These are phyloP conservation scores for Aleiodes alternator DNA, from an alignment of 2,888 invertebrate genomes.

Conservation along the genomic window DNA sequence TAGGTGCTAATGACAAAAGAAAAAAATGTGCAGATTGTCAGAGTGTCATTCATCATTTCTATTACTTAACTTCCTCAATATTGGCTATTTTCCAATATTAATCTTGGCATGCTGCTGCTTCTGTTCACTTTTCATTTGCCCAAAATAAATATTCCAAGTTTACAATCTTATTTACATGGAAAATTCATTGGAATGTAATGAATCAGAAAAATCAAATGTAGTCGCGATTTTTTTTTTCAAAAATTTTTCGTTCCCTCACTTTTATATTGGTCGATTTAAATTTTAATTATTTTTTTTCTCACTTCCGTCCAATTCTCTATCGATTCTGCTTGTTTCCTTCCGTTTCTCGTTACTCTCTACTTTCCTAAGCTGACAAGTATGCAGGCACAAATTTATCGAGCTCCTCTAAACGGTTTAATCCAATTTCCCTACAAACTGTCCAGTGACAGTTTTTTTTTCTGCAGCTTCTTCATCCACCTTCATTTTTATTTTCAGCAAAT, in stretches of 20 bases:
- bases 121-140: too few species aligned
- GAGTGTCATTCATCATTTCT: too few species aligned
- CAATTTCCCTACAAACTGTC: conserved; percentile 62
- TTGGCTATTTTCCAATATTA: too few species aligned
- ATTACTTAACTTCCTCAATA: too few species aligned
- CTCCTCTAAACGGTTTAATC: conserved; percentile 60
- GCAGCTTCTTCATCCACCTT: conserved; percentile 48
- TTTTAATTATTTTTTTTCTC: background rate
- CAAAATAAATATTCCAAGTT: too few species aligned
- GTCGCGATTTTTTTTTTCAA: background rate
- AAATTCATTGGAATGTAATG: too few species aligned
- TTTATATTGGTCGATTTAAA: background rate
- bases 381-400: conserved; percentile 60
- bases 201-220: too few species aligned
- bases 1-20: background rate
- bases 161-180: too few species aligned
- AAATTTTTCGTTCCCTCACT: conserved; percentile 29
- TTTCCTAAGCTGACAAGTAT: conserved; percentile 53
- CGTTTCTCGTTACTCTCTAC: conserved; percentile 50
- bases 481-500: conserved; percentile 17
- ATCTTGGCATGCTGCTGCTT: too few species aligned
- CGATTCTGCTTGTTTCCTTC: conserved; percentile 16
- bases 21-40: too few species aligned
- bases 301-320: conserved; percentile 21
- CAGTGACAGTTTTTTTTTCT: conserved; percentile 57